phyloP scores from a whole-genome alignment of 1,140 invertebrate species.

The Platyura marginata region DNA sequence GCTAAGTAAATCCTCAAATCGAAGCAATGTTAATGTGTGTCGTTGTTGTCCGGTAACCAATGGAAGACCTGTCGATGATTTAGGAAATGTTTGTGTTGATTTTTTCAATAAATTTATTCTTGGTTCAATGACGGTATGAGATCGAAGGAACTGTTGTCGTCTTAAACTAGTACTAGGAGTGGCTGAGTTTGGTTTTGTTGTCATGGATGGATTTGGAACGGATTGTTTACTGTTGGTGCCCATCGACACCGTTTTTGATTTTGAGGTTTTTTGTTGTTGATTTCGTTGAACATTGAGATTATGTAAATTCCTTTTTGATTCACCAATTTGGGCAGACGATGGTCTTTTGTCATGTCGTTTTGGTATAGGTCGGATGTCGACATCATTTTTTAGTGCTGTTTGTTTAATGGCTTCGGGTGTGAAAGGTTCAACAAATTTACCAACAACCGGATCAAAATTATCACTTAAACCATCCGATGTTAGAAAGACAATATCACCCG shows the following conservation, averaged over 20 bases:
- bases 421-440: conserved; percentile 59
- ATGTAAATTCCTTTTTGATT: conserved; percentile 8
- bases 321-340: conserved; percentile 11
- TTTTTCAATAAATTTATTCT: conserved; percentile 12
- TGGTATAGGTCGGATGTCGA: conserved; percentile 9
- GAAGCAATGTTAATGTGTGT: conserved; percentile 56
- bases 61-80: conserved; percentile 37
- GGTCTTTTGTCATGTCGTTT: conserved; percentile 23
- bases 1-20: conserved; percentile 63
- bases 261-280: not conserved
- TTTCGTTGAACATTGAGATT: not conserved
- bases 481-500: conserved; percentile 74
- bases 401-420: conserved; percentile 11
- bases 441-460: conserved; percentile 88
- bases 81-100: conserved; percentile 17
- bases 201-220: conserved; percentile 11
- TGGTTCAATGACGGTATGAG: conserved; percentile 30
- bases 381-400: not conserved
- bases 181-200: conserved; percentile 5
- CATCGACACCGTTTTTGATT: not conserved
- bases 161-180: conserved; percentile 9
- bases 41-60: conserved; percentile 61
- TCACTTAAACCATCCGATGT: conserved; percentile 86
- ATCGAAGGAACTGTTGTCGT: conserved; percentile 25
- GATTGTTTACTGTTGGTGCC: not conserved